Evolutionary conservation across 2,113 vertebrate species (phyloP).

Genomic region (Bubo scandiacus): DNA sequence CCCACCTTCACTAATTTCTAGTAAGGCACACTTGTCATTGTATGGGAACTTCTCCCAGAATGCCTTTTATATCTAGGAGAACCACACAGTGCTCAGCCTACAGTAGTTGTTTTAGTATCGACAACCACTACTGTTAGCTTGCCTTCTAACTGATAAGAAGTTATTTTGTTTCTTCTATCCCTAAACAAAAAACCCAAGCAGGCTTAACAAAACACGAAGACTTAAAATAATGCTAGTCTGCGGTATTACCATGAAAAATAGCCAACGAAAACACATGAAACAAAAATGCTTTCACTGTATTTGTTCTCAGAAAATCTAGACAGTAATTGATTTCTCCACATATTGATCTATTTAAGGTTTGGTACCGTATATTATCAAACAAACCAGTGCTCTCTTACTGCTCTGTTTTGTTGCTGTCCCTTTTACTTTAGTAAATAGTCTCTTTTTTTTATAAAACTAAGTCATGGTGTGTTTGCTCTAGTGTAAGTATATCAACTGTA

Average conservation of each 20-base stretch:
- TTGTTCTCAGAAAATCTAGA: not conserved
- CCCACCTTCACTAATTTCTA: not conserved
- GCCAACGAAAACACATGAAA: not conserved
- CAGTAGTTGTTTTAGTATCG: fast-evolving
- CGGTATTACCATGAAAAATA: not conserved
- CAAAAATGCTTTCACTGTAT: not conserved
- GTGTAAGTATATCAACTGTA: not conserved
- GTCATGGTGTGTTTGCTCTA: not conserved
- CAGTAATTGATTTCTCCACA: not conserved
- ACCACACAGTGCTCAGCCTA: not conserved
- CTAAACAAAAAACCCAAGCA: not conserved
- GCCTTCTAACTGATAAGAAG: not conserved
- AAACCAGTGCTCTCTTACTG: not conserved
- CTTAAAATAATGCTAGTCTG: not conserved
- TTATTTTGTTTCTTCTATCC: not conserved
- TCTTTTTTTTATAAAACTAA: not conserved
- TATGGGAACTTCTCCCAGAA: not conserved
- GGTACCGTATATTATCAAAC: not conserved
- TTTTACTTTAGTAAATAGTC: not conserved
- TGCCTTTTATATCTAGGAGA: not conserved
- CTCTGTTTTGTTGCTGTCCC: not conserved
- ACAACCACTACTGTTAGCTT: not conserved
- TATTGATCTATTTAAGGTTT: not conserved
- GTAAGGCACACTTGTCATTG: not conserved
- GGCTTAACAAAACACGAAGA: not conserved